These are phyloP conservation scores for Dipodomys stephensi DNA, from an alignment of 2,113 vertebrate species.

Conservation along the genomic window DNA sequence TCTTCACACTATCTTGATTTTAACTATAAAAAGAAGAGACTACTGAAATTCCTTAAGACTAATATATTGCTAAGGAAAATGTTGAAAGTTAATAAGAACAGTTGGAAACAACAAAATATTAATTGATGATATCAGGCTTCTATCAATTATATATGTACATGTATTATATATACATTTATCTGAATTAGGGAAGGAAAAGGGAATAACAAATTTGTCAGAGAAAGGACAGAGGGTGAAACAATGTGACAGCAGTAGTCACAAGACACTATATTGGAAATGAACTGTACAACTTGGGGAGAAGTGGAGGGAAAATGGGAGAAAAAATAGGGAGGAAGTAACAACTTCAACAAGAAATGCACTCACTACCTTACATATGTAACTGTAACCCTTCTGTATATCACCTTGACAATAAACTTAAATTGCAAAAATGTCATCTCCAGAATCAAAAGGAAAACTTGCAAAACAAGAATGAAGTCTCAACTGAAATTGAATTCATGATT, in stretches of 20 bases:
- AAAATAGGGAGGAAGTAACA: too few relatives aligned
- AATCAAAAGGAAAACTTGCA: background rate
- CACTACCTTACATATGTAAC: too few relatives aligned
- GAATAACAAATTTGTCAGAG: too few relatives aligned
- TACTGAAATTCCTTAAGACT: background rate
- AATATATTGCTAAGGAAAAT: background rate
- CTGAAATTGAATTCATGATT: background rate
- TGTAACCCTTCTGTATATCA: too few relatives aligned
- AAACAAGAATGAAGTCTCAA: background rate
- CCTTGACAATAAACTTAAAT: background rate
- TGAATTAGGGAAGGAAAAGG: too few relatives aligned
- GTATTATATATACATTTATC: too few relatives aligned
- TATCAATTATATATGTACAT: background rate
- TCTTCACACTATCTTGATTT: background rate
- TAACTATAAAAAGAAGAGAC: background rate
- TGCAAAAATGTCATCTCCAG: background rate
- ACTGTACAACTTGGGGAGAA: too few relatives aligned
- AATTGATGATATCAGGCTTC: background rate
- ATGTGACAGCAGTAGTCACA: too few relatives aligned
- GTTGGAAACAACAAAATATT: background rate
- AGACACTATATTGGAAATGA: too few relatives aligned
- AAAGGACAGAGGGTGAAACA: too few relatives aligned
- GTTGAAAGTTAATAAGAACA: background rate
- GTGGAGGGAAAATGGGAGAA: too few relatives aligned
- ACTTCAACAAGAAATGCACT: too few relatives aligned